Percentiles rank a stretch among this genome's conserved stretches.
Evolutionary conservation across 2,888 invertebrate genomes (phyloP).

Genomic region (Limnephilus rhombicus): DNA sequence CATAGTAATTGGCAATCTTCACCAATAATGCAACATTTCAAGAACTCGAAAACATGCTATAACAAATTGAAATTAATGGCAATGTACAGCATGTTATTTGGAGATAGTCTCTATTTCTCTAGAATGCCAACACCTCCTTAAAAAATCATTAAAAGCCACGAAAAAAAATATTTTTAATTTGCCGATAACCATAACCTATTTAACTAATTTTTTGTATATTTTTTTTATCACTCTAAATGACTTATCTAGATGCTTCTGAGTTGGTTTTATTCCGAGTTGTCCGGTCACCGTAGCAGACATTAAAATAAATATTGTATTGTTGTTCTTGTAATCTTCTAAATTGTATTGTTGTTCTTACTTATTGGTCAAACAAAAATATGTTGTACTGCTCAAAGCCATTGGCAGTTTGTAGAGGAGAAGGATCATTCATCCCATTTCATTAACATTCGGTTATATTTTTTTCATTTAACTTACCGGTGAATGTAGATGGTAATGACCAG

Average conservation of each 20-base stretch:
- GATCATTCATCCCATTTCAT: neutral
- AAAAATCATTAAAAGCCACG: too few relatives aligned
- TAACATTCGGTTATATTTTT: neutral
- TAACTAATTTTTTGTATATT: too few relatives aligned
- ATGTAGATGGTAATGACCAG: constrained; percentile 86
- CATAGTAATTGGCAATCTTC: neutral
- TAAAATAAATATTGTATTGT: neutral
- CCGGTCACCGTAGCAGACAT: neutral
- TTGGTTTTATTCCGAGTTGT: too few relatives aligned
- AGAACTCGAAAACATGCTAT: neutral
- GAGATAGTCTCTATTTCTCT: neutral
- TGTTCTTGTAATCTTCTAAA: too few relatives aligned
- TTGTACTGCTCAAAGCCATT: neutral
- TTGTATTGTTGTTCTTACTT: too few relatives aligned
- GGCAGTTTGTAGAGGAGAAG: neutral
- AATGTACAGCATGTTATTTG: neutral
- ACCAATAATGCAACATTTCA: neutral
- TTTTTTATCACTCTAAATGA: too few relatives aligned
- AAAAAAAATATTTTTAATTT: too few relatives aligned
- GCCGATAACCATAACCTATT: too few relatives aligned
- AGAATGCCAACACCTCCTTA: neutral
- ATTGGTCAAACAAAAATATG: neutral
- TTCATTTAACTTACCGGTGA: constrained; percentile 74
- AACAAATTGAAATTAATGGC: neutral
- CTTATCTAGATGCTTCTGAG: too few relatives aligned